Percentiles rank a stretch among this genome's conserved stretches.
phyloP scores from a whole-genome alignment of 2,113 vertebrate species.

The Aplodontia rufa region DNA sequence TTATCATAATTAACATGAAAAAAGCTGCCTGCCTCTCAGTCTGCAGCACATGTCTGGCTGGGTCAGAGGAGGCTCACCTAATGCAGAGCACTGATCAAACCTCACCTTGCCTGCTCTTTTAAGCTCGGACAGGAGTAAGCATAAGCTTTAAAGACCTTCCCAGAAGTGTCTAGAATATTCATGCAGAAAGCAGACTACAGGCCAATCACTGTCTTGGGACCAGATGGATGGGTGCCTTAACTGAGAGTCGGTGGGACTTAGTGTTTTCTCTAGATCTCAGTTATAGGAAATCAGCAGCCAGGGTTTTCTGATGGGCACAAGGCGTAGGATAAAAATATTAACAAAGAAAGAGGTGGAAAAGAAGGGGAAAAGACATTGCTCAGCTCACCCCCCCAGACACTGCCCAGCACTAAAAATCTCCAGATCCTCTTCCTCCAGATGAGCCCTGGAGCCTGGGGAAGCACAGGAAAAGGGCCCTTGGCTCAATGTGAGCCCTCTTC shows the following conservation, averaged over 20 bases:
- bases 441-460: background rate
- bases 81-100: background rate
- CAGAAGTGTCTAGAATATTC: background rate
- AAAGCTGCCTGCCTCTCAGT: background rate
- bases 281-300: background rate
- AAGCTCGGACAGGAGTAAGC: background rate
- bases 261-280: background rate
- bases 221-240: background rate
- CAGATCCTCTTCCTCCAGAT: background rate
- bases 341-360: background rate
- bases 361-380: background rate
- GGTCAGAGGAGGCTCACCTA: background rate
- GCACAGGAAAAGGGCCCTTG: background rate
- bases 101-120: background rate
- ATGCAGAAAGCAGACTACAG: background rate
- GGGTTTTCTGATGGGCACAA: background rate
- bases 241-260: background rate
- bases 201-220: background rate
- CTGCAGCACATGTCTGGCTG: background rate
- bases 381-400: background rate
- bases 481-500: background rate
- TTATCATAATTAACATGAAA: background rate
- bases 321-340: background rate
- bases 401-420: background rate
- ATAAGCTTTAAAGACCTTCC: background rate